A percentile compares a stretch with the other conserved stretches of the same genome.
Conservation (phyloP, 2,888 invertebrate species). For the Troglohyphantes excavatus region DNA sequence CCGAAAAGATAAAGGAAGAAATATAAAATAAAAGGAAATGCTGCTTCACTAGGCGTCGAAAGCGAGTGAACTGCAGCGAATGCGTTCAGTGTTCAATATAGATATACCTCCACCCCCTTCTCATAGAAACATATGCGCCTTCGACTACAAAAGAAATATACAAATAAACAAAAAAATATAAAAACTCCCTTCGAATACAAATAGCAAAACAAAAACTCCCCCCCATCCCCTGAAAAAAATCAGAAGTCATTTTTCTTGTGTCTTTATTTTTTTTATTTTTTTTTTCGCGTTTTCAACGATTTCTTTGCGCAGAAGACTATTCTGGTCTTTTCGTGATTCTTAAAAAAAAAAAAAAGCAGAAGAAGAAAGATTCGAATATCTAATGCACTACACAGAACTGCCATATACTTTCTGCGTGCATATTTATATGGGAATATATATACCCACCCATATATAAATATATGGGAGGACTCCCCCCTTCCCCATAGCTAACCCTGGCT, state of each 20-base stretch:
- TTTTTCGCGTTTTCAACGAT: background rate
- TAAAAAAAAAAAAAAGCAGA: conserved; percentile 19
- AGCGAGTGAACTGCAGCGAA: conserved; percentile 1
- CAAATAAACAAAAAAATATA: conserved; percentile 10
- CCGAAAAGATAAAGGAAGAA: background rate
- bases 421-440: background rate
- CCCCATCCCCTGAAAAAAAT: conserved; percentile 35
- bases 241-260: conserved; percentile 55
- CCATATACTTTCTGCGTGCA: conserved; percentile 26
- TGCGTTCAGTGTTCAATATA: conserved; percentile 2
- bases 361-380: background rate
- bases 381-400: background rate
- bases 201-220: conserved; percentile 39
- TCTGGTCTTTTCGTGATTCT: background rate
- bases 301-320: background rate
- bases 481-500: background rate
- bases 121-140: conserved; percentile 29
- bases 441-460: background rate
- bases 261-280: no score
- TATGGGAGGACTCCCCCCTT: background rate
- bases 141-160: background rate
- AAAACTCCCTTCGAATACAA: conserved; percentile 26
- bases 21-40: background rate
- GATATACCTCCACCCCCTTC: conserved; percentile 32
- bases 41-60: background rate